Evolutionary conservation across 2,797 vertebrate genomes (phyloP).

Genomic region (Enteromius afrohamiltoni): DNA sequence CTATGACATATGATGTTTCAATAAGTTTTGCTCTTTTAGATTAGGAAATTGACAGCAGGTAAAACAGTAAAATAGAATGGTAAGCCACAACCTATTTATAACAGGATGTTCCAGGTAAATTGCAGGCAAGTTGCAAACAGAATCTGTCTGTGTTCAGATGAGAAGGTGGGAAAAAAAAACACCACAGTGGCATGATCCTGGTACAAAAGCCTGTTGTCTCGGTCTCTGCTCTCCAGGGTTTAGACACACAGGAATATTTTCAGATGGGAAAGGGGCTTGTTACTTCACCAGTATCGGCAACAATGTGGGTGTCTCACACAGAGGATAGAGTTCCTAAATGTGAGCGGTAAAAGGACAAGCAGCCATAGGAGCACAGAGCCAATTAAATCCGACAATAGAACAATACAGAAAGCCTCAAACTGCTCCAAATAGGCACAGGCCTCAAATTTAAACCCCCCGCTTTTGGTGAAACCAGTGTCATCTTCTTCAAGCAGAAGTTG

Average conservation of each 20-base stretch:
- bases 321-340: slow-evolving; percentile 55
- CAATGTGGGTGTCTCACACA: slow-evolving; percentile 50
- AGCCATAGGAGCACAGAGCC: slow-evolving; percentile 60
- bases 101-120: slow-evolving; percentile 50
- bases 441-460: slow-evolving; percentile 36
- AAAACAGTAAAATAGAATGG: slow-evolving; percentile 1
- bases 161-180: slow-evolving; percentile 33
- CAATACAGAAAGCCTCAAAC: slow-evolving; percentile 49
- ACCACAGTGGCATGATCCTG: slow-evolving; percentile 55
- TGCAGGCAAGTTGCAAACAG: slow-evolving; percentile 39
- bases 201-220: slow-evolving; percentile 63
- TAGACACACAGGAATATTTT: slow-evolving; percentile 52
- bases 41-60: not conserved
- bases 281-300: slow-evolving; percentile 57
- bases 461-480: slow-evolving; percentile 34
- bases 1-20: not conserved
- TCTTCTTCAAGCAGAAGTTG: slow-evolving; percentile 22
- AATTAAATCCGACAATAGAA: slow-evolving; percentile 67
- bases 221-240: slow-evolving; percentile 50
- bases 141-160: slow-evolving; percentile 42
- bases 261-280: slow-evolving; percentile 54
- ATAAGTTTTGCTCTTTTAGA: not conserved
- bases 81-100: slow-evolving; percentile 49
- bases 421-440: slow-evolving; percentile 48
- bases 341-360: slow-evolving; percentile 51